These are phyloP conservation scores for Leptobrachium ailaonicum DNA, from an alignment of 2,113 vertebrate genomes.

Conservation along the genomic window DNA sequence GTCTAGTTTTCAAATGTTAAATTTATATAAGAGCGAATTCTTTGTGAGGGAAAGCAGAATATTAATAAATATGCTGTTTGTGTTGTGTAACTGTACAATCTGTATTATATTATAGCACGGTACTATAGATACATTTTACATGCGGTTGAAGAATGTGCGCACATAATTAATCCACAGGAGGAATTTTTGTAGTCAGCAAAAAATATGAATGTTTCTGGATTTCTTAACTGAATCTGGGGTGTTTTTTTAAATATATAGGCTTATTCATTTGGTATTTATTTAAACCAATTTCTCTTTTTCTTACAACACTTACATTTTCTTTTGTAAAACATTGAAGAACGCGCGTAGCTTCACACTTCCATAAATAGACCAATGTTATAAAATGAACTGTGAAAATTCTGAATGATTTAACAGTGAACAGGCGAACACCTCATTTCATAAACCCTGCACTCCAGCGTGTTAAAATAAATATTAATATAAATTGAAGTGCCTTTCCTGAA, in stretches of 20 bases:
- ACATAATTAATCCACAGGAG: no score
- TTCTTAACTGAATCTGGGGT: background rate
- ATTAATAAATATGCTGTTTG: background rate
- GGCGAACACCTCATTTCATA: slow-evolving; percentile 53
- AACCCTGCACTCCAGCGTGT: slow-evolving; percentile 45
- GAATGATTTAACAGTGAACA: slow-evolving; percentile 44
- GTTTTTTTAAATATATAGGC: background rate
- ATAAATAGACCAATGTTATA: slow-evolving; percentile 30
- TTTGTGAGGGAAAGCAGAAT: background rate
- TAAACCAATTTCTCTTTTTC: background rate
- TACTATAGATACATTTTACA: background rate
- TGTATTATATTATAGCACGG: background rate
- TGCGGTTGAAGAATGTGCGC: background rate
- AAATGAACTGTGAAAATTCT: slow-evolving; percentile 25
- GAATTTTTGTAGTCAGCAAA: no score
- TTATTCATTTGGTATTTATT: background rate
- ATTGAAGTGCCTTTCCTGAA: slow-evolving; percentile 50
- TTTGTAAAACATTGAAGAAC: slow-evolving; percentile 2
- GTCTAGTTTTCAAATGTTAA: background rate
- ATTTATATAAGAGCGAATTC: background rate
- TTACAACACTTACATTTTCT: slow-evolving; percentile 1
- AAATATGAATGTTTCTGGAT: background rate
- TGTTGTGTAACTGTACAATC: background rate
- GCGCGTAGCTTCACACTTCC: slow-evolving; percentile 12
- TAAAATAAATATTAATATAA: slow-evolving; percentile 56